phyloP scores from a whole-genome alignment of 1,140 invertebrate species.

The Euglossa dilemma region DNA sequence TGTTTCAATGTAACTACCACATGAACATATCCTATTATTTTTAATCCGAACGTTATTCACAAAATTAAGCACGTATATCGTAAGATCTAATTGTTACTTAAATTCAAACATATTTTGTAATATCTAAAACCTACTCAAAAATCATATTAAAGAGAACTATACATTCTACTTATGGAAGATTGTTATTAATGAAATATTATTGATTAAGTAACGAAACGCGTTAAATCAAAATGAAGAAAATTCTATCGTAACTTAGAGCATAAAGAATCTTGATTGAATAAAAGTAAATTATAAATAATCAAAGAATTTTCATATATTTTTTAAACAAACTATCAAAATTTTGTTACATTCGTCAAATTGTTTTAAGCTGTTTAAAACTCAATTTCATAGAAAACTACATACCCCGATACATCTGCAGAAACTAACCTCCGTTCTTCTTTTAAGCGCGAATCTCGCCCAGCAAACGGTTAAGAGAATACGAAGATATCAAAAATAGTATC shows the following conservation, averaged over 20 bases:
- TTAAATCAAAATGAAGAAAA: background rate
- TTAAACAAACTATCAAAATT: background rate
- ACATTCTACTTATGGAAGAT: background rate
- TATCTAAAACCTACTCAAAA: too few species aligned
- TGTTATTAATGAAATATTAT: background rate
- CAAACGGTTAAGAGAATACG: slow-evolving; percentile 42
- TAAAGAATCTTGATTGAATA: background rate
- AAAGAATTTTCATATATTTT: background rate
- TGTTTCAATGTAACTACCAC: background rate
- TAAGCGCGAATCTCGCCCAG: slow-evolving; percentile 37
- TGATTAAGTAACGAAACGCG: background rate
- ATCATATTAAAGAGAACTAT: too few species aligned
- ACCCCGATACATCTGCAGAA: slow-evolving; percentile 54
- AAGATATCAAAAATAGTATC: slow-evolving; percentile 70
- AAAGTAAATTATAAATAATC: background rate
- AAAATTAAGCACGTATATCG: background rate
- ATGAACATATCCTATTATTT: background rate
- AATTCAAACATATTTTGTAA: too few species aligned
- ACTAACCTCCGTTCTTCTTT: slow-evolving; percentile 63
- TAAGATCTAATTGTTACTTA: too few species aligned
- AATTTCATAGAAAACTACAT: slow-evolving; percentile 28
- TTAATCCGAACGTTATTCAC: background rate
- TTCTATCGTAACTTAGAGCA: too few species aligned
- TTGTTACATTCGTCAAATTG: background rate
- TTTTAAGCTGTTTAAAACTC: background rate